These are phyloP conservation scores for Butastur rufipennis DNA, from an alignment of 2,113 vertebrate species.

Conservation along the genomic window DNA sequence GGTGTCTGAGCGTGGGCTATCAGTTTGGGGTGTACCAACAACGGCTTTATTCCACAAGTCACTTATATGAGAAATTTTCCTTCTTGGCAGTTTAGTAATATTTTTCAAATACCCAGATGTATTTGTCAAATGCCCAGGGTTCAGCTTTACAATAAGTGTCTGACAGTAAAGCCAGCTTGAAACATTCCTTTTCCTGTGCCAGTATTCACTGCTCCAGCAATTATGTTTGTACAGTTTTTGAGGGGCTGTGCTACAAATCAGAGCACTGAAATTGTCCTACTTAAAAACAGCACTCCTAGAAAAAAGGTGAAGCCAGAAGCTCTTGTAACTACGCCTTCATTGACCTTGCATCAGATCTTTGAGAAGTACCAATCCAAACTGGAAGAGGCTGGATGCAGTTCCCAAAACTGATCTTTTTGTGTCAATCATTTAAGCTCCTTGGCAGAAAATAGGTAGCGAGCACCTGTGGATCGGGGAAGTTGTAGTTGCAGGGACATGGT, in stretches of 20 bases:
- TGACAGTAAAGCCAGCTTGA: not conserved
- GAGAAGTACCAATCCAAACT: not conserved
- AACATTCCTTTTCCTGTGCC: not conserved
- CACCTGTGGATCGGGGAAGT: not conserved
- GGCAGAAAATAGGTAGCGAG: not conserved
- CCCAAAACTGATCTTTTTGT: not conserved
- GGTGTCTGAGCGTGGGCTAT: not conserved
- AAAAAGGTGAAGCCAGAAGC: not conserved
- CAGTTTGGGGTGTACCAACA: not conserved
- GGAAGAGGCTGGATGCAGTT: not conserved
- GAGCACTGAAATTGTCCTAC: not conserved
- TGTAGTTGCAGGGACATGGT: accelerated
- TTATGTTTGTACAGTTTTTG: not conserved
- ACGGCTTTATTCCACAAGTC: not conserved
- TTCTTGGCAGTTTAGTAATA: not conserved
- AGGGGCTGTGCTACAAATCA: not conserved
- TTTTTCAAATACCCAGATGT: not conserved
- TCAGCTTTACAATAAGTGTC: not conserved
- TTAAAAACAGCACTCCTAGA: not conserved
- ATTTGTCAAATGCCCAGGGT: not conserved
- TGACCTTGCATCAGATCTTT: not conserved
- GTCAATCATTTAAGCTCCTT: accelerated
- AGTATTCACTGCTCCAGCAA: not conserved
- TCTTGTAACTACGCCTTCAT: not conserved
- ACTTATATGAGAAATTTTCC: not conserved